Evolutionary conservation across 1,140 invertebrate genomes (phyloP), one percentile per base, ranked within the genome.

Genomic region (Panagrolaimus sp.): DNA sequence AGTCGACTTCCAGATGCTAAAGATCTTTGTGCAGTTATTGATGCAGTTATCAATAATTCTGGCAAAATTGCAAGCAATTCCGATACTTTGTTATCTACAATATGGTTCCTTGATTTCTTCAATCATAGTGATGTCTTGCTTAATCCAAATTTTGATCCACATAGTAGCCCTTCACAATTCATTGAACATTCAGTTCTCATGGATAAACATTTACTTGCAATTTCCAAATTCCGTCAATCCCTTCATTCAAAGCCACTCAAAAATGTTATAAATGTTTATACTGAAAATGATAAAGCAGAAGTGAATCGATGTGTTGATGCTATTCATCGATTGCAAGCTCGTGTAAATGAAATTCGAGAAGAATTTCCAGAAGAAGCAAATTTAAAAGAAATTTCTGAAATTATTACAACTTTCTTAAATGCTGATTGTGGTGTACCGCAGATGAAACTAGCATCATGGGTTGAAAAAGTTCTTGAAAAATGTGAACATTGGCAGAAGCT

Each of bases 341-440:
- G 87, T 62, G 88, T 92, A 0, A 80, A 86, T n/a, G 84, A 88
- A 46, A 83, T 96, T n/a, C 82, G 92, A 16, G 78, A 86, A 1
- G 88, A 92, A 75, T 96, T 92, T 91, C 91, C 92, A 0, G 91
- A 93, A 69, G 91, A 96, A 86, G 92, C 92, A 0, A 89, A 89
- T 0, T 82, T 97, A 0, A 87, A 88, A 76, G 89, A 91, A 82
- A 89, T 91, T 84, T 51, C 68, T 89, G 45, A 38, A 0, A 23
- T 63, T 4, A 69, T 82, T 42, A 57, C 73, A 11, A 48, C 31
- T 1, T 82, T 82, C 47, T 61, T 75, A n/a, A 84, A 85, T 1
- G 91, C 96, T 80, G 85, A 90, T 0, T 86, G 93, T 0, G 89
- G 88, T 5, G 89, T 89, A 74, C 89, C 94, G 0, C 83, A 97